Evolutionary conservation across 1,140 invertebrate species (phyloP).

Genomic region (Cherax destructor): DNA sequence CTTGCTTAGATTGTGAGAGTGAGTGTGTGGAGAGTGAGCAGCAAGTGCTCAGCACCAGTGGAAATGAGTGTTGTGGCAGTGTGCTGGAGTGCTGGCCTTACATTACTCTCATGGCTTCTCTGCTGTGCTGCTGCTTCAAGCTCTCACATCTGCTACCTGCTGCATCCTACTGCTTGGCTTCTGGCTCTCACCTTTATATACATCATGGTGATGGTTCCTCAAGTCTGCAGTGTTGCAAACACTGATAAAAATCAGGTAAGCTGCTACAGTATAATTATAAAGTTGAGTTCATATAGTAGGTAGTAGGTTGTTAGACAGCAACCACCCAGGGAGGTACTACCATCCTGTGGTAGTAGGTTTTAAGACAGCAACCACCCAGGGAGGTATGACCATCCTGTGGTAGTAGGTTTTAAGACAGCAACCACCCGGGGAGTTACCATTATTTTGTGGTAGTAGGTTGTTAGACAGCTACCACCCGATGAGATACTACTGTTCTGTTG

Average conservation of each 20-base stretch:
- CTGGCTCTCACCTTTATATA: conserved; percentile 31
- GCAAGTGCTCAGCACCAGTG: not conserved
- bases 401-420: too few species aligned
- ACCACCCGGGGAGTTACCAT: too few species aligned
- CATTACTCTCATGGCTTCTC: conserved; percentile 51
- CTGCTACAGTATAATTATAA: too few species aligned
- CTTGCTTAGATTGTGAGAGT: conserved; percentile 10
- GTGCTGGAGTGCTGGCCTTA: conserved; percentile 29
- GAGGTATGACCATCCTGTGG: too few species aligned
- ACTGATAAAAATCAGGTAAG: not conserved
- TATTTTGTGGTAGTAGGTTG: too few species aligned
- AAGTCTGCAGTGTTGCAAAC: not conserved
- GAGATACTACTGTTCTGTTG: too few species aligned
- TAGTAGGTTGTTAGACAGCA: too few species aligned
- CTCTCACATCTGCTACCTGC: conserved; percentile 43
- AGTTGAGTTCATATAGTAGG: too few species aligned
- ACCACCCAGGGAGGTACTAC: too few species aligned
- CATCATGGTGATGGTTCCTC: conserved; percentile 10
- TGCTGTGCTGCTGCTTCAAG: conserved; percentile 38
- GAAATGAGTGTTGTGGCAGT: not conserved
- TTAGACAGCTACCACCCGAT: too few species aligned
- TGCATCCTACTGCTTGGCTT: conserved; percentile 51
- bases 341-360: too few species aligned
- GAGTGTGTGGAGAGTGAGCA: conserved; percentile 20
- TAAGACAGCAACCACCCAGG: too few species aligned